Conservation (phyloP, 2,888 invertebrate species). For the Volucella zonaria region DNA sequence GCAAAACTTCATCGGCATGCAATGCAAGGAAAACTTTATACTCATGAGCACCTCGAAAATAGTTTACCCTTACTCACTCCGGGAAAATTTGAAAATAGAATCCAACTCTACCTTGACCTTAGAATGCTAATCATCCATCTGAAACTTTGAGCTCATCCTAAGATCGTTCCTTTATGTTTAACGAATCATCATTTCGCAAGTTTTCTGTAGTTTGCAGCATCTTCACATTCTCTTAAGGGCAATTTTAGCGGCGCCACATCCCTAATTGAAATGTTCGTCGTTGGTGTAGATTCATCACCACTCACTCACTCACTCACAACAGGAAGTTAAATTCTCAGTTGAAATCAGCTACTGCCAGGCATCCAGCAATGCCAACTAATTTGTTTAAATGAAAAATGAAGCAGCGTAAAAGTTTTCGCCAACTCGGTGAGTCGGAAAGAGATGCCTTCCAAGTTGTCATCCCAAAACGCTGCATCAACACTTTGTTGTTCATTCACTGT, state of each 20-base stretch:
- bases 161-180: neutral
- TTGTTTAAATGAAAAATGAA: constrained; percentile 42
- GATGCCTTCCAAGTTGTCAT: constrained; percentile 33
- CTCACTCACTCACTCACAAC: constrained; percentile 11
- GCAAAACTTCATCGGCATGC: no score
- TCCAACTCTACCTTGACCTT: no score
- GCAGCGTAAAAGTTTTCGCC: constrained; percentile 36
- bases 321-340: constrained; percentile 48
- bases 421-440: constrained; percentile 10
- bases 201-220: neutral
- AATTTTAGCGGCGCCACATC: constrained; percentile 15
- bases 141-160: no score
- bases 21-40: no score
- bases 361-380: constrained; percentile 41
- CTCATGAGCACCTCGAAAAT: no score
- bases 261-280: constrained; percentile 43
- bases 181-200: neutral
- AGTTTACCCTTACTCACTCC: no score
- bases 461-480: constrained; percentile 58
- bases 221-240: neutral
- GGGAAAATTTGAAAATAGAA: no score
- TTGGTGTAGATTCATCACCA: constrained; percentile 43
- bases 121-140: no score
- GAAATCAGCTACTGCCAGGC: constrained; percentile 33
- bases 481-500: constrained; percentile 22